phyloP scores from a whole-genome alignment of 2,113 vertebrate species.

The Candoia aspera region DNA sequence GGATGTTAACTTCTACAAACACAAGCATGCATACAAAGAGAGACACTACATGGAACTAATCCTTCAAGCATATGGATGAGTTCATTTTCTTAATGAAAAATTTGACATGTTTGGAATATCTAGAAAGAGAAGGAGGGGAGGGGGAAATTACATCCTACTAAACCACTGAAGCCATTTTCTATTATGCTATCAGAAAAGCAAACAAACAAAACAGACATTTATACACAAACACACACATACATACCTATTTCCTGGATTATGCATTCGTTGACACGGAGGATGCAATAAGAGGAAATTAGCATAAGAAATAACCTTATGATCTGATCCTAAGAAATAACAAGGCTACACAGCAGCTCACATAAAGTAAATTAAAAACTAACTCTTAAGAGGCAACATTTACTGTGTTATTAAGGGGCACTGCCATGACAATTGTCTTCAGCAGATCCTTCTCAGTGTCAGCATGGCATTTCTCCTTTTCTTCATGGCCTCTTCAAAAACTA shows the following conservation, averaged over 20 bases:
- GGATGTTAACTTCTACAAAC: conserved; percentile 38
- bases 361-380: neutral
- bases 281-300: neutral
- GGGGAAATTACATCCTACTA: neutral
- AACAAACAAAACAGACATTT: neutral
- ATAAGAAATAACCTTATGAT: neutral
- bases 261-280: neutral
- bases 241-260: neutral
- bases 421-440: neutral
- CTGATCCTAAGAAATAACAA: neutral
- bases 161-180: conserved; percentile 13
- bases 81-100: conserved; percentile 33
- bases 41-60: conserved; percentile 28
- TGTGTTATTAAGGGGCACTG: neutral
- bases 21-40: conserved; percentile 38
- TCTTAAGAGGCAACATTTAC: neutral
- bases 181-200: neutral
- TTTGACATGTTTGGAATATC: conserved; percentile 20
- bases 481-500: neutral
- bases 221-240: neutral
- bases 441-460: neutral
- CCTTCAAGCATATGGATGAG: conserved; percentile 32
- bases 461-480: neutral
- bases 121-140: neutral
- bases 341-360: neutral